A percentile compares a stretch with the other conserved stretches of the same genome.
Evolutionary conservation across 2,888 invertebrate species (phyloP).

Genomic region (Gerosis bhagava): DNA sequence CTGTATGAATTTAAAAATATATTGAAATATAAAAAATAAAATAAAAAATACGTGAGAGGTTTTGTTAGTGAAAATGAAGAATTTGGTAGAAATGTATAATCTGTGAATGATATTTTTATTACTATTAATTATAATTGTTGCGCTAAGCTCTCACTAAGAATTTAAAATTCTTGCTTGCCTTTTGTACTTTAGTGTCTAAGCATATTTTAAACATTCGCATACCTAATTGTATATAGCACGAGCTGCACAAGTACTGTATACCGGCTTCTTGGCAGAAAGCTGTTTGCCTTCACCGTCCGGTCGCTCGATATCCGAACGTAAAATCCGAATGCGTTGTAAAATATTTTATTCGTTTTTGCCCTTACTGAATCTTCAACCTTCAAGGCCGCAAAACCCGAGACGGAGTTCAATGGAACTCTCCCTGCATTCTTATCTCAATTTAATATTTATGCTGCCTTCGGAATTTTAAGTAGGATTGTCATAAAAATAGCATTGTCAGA

Average conservation of each 20-base stretch:
- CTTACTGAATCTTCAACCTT: conserved; percentile 23
- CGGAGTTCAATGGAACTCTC: conserved; percentile 52
- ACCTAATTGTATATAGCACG: conserved; percentile 4
- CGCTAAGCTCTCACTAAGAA: too few species aligned
- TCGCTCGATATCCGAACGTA: conserved; percentile 20
- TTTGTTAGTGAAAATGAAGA: too few species aligned
- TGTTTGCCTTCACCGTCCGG: conserved; percentile 60
- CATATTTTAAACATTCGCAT: too few species aligned
- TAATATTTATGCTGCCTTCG: conserved; percentile 28
- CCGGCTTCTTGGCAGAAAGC: conserved; percentile 48
- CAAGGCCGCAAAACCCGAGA: conserved; percentile 59
- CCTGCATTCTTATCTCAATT: conserved; percentile 35
- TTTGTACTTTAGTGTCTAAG: too few species aligned
- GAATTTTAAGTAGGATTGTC: conserved; percentile 29
- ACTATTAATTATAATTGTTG: too few species aligned
- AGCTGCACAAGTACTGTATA: conserved; percentile 8
- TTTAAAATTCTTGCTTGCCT: too few species aligned
- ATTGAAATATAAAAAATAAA: too few species aligned
- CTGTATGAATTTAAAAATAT: too few species aligned
- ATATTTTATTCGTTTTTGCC: conserved; percentile 23
- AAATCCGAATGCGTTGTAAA: conserved; percentile 14
- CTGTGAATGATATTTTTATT: too few species aligned
- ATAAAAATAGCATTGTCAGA: conserved; percentile 23
- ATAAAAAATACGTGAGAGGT: too few species aligned
- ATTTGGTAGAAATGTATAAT: too few species aligned